Conservation (phyloP, 2,888 invertebrate genomes). For the Gymnoscelis rufifasciata region DNA sequence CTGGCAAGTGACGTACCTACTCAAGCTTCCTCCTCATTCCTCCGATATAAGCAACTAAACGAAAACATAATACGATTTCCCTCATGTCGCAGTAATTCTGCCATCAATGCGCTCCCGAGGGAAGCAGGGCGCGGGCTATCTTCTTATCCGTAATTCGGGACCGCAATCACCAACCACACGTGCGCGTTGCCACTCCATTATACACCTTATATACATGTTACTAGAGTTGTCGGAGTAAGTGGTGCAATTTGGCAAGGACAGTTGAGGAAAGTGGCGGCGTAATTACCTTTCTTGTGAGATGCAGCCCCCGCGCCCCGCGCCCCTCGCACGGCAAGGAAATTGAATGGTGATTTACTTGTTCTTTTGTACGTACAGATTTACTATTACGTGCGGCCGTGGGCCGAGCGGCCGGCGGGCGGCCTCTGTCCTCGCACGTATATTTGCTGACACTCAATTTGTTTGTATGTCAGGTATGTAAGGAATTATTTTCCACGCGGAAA, state of each 20-base stretch:
- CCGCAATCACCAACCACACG: slow-evolving; percentile 18
- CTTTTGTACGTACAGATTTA: slow-evolving; percentile 8
- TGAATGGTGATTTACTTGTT: slow-evolving; percentile 18
- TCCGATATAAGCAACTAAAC: slow-evolving; percentile 12
- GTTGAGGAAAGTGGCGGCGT: slow-evolving; percentile 23
- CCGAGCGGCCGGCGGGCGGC: background rate
- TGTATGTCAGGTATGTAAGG: too few relatives aligned
- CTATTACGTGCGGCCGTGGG: background rate
- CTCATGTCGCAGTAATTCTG: slow-evolving; percentile 30
- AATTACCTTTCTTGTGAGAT: slow-evolving; percentile 26
- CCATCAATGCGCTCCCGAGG: slow-evolving; percentile 38
- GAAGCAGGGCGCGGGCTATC: slow-evolving; percentile 13
- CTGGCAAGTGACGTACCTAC: background rate
- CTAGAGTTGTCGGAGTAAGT: background rate
- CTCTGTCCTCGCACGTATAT: background rate
- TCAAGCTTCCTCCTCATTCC: background rate
- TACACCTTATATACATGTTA: slow-evolving; percentile 6
- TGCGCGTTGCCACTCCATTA: slow-evolving; percentile 1
- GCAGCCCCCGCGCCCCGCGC: slow-evolving; percentile 17
- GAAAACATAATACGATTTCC: slow-evolving; percentile 32
- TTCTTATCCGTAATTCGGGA: slow-evolving; percentile 45
- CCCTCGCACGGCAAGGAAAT: slow-evolving; percentile 15
- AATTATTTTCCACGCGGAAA: too few relatives aligned
- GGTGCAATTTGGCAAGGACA: slow-evolving; percentile 10
- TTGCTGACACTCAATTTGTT: too few relatives aligned